phyloP scores from a whole-genome alignment of 2,113 vertebrate species.

The Morphnarchus princeps region DNA sequence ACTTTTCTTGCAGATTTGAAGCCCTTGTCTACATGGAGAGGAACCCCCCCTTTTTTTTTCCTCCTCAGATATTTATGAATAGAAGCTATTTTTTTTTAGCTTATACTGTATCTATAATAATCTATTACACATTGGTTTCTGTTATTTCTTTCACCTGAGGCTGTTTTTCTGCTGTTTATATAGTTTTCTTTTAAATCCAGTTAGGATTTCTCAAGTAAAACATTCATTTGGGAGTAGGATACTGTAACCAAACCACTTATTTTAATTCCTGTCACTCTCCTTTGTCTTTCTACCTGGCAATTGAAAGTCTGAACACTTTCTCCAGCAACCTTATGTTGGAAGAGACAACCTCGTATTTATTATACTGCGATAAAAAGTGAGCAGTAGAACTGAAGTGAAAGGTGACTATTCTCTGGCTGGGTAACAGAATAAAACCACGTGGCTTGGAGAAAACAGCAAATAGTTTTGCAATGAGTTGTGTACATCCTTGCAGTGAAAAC shows the following conservation, averaged over 20 bases:
- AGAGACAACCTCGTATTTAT: not conserved
- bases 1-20: not conserved
- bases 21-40: not conserved
- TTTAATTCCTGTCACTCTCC: constrained; percentile 29
- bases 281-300: constrained; percentile 32
- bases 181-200: not conserved
- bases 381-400: not conserved
- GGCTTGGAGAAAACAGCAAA: not conserved
- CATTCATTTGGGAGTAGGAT: not conserved
- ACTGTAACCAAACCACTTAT: not conserved
- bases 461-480: not conserved
- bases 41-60: not conserved
- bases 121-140: not conserved
- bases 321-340: not conserved
- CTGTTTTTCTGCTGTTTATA: not conserved
- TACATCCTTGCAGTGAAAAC: not conserved
- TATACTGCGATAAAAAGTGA: not conserved
- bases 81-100: not conserved
- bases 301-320: constrained; percentile 11
- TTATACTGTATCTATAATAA: not conserved
- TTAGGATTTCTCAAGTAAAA: not conserved
- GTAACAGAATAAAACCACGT: not conserved
- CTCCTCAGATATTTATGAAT: not conserved
- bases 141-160: not conserved
- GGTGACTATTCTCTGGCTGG: constrained; percentile 2